These are phyloP conservation scores for Lasius platythorax DNA, from an alignment of 2,888 invertebrate species.

Conservation along the genomic window DNA sequence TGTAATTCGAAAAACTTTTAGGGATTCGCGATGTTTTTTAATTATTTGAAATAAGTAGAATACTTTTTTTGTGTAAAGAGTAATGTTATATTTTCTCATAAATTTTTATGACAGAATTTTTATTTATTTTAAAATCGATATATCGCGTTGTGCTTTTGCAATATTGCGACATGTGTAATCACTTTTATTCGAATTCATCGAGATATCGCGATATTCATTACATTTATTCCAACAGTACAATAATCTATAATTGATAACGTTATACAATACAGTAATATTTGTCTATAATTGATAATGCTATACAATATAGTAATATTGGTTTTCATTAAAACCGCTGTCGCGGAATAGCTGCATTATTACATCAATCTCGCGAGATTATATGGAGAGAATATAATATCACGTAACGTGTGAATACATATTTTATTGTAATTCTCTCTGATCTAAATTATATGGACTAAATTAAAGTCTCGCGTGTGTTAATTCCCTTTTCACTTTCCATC, in stretches of 20 bases:
- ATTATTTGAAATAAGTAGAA: background rate
- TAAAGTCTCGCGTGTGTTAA: background rate
- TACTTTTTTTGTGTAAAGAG: background rate
- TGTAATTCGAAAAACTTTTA: background rate
- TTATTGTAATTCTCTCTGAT: background rate
- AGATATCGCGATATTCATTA: background rate
- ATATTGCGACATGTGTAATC: background rate
- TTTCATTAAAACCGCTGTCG: constrained; percentile 1
- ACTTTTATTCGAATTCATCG: background rate
- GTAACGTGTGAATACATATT: background rate
- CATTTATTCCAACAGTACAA: background rate
- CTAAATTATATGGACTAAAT: background rate
- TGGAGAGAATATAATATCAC: background rate
- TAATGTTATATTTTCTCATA: background rate
- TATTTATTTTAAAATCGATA: background rate
- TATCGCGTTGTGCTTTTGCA: background rate
- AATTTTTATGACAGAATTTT: background rate
- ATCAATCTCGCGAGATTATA: constrained; percentile 24
- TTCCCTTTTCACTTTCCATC: background rate
- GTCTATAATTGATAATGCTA: background rate
- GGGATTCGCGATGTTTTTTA: background rate
- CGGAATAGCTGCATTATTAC: constrained; percentile 18
- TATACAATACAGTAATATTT: background rate
- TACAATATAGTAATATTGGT: constrained; percentile 8
- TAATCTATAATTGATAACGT: background rate